These are phyloP conservation scores for Sarcophilus harrisii DNA, from an alignment of 2,797 vertebrate species.

Conservation along the genomic window DNA sequence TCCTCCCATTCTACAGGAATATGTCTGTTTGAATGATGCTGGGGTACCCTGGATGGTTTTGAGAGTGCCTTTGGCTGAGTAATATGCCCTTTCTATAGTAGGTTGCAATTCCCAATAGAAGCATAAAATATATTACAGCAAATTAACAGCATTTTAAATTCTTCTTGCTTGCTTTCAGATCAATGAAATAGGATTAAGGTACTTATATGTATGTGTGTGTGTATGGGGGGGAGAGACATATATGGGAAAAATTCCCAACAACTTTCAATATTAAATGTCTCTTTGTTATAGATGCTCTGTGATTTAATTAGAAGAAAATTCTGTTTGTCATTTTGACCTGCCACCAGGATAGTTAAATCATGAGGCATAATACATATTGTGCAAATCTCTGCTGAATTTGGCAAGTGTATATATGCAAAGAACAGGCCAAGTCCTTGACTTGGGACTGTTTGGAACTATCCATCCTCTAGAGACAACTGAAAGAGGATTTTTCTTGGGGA, in stretches of 20 bases:
- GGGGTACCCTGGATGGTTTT: background rate
- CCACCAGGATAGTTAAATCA: constrained; percentile 28
- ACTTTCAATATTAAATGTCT: constrained; percentile 23
- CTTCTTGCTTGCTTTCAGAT: constrained; percentile 5
- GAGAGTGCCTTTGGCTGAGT: background rate
- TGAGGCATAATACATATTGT: constrained; percentile 14
- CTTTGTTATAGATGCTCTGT: constrained; percentile 16
- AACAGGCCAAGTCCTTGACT: constrained; percentile 47
- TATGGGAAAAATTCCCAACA: background rate
- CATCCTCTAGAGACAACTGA: constrained; percentile 39
- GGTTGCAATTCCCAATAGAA: constrained; percentile 8
- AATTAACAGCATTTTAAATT: constrained; percentile 35
- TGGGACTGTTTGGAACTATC: constrained; percentile 61
- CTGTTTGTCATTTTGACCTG: constrained; percentile 45
- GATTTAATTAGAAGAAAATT: constrained; percentile 37
- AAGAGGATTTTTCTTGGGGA: constrained; percentile 44
- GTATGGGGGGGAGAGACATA: background rate
- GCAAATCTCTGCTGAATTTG: constrained; percentile 44
- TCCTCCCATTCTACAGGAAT: constrained; percentile 11
- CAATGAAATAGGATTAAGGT: background rate
- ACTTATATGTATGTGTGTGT: background rate
- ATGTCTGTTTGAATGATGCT: constrained; percentile 6
- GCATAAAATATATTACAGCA: constrained; percentile 5
- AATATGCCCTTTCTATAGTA: background rate
- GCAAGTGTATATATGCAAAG: background rate